Percentiles rank a stretch among this genome's conserved stretches.
Evolutionary conservation across 2,113 vertebrate genomes (phyloP).

Genomic region (Tragelaphus imberbis): DNA sequence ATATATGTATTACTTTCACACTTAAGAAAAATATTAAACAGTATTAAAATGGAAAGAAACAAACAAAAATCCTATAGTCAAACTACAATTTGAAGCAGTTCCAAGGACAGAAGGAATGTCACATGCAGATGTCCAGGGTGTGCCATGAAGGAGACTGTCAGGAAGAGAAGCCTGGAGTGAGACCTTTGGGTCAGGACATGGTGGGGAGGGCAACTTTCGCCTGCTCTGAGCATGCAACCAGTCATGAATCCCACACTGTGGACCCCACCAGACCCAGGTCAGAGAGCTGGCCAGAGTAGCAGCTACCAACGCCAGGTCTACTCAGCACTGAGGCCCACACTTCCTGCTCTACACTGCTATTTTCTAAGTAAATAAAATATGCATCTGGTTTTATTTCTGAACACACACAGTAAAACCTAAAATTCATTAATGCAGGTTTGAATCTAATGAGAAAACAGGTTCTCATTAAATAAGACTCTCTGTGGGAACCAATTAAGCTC

Average conservation of each 20-base stretch:
- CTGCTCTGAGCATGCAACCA: neutral
- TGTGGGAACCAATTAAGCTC: neutral
- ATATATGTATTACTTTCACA: neutral
- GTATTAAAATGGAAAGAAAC: neutral
- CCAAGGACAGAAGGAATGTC: neutral
- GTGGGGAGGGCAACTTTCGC: rapidly evolving
- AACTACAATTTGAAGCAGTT: neutral
- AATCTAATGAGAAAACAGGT: neutral
- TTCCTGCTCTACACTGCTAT: neutral
- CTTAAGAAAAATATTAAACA: neutral
- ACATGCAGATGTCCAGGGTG: neutral
- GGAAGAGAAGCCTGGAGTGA: neutral
- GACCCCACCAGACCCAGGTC: too few species aligned
- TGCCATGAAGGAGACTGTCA: neutral
- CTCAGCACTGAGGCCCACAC: neutral
- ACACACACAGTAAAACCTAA: neutral
- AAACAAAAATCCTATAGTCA: neutral
- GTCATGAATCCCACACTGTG: neutral
- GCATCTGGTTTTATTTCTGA: neutral
- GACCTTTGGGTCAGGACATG: neutral
- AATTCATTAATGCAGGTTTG: neutral
- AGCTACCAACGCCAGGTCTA: too few species aligned
- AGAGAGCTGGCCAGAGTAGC: neutral
- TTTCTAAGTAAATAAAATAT: neutral
- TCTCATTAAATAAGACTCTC: neutral